These are phyloP conservation scores for Meda fulgida DNA, from an alignment of 2,797 vertebrate species.

Conservation along the genomic window DNA sequence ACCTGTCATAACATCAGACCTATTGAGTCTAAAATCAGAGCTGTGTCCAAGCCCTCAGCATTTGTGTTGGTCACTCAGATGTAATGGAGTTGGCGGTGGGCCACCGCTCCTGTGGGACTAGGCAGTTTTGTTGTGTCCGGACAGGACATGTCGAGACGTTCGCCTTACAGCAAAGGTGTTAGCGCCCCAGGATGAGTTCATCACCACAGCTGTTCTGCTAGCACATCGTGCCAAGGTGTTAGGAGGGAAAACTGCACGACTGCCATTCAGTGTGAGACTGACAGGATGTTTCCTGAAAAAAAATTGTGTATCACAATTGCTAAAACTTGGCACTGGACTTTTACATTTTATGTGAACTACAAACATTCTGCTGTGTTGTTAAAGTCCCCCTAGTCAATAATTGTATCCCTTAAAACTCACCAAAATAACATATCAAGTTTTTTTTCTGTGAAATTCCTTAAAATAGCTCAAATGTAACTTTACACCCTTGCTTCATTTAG, in stretches of 20 bases:
- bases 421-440: no score
- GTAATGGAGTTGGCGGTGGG: conserved; percentile 39
- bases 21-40: conserved; percentile 19
- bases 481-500: no score
- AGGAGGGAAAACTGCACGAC: conserved; percentile 39
- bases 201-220: conserved; percentile 57
- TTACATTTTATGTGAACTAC: background rate
- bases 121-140: conserved; percentile 62
- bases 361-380: background rate
- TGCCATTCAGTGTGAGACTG: conserved; percentile 47
- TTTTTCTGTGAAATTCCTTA: no score
- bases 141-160: conserved; percentile 59
- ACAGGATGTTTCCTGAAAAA: conserved; percentile 24
- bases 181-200: conserved; percentile 62
- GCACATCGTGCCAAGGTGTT: conserved; percentile 51
- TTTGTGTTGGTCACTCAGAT: conserved; percentile 11
- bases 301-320: background rate
- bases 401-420: no score
- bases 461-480: no score
- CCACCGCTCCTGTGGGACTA: conserved; percentile 45
- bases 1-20: conserved; percentile 36
- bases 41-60: conserved; percentile 19
- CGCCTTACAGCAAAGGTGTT: conserved; percentile 62
- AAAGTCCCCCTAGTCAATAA: background rate
- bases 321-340: background rate